Percentiles rank a stretch among this genome's conserved stretches.
These are phyloP conservation scores for Neodiprion lecontei DNA, from an alignment of 1,140 invertebrate species.

Conservation along the genomic window DNA sequence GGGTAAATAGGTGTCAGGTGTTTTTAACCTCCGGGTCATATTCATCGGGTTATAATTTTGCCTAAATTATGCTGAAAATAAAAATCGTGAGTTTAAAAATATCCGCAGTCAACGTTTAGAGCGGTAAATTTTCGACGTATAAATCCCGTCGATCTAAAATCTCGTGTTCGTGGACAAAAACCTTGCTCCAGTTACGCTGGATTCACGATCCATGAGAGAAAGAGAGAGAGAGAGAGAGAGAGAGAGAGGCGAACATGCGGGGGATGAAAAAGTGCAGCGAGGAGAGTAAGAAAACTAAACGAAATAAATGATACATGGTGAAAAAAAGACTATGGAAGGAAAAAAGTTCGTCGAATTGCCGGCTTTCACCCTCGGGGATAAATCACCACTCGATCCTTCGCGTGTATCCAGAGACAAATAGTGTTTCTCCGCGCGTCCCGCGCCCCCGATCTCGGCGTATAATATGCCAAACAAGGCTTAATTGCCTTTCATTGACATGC, in stretches of 20 bases:
- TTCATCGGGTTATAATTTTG: too few species aligned
- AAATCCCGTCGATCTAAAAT: too few species aligned
- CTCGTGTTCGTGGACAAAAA: conserved; percentile 22
- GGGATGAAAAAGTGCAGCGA: background rate
- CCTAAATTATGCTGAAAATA: too few species aligned
- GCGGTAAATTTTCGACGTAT: too few species aligned
- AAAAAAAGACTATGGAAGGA: conserved; percentile 16
- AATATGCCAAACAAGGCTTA: conserved; percentile 46
- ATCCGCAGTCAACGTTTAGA: too few species aligned
- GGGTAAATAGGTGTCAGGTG: too few species aligned
- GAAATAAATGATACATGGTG: conserved; percentile 11
- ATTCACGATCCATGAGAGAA: conserved; percentile 1
- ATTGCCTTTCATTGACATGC: conserved; percentile 50
- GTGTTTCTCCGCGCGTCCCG: background rate
- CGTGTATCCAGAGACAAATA: conserved; percentile 33
- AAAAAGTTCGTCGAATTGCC: background rate
- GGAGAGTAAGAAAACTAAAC: conserved; percentile 21
- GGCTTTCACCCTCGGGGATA: conserved; percentile 37
- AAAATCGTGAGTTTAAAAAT: too few species aligned
- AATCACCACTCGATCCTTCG: conserved; percentile 46
- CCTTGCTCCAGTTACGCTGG: conserved; percentile 38
- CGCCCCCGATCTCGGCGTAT: conserved; percentile 23
- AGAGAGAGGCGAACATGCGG: conserved; percentile 3
- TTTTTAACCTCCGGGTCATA: too few species aligned
- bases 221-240: conserved; percentile 8